phyloP scores from a whole-genome alignment of 2,113 vertebrate genomes.

The Rynchops niger region DNA sequence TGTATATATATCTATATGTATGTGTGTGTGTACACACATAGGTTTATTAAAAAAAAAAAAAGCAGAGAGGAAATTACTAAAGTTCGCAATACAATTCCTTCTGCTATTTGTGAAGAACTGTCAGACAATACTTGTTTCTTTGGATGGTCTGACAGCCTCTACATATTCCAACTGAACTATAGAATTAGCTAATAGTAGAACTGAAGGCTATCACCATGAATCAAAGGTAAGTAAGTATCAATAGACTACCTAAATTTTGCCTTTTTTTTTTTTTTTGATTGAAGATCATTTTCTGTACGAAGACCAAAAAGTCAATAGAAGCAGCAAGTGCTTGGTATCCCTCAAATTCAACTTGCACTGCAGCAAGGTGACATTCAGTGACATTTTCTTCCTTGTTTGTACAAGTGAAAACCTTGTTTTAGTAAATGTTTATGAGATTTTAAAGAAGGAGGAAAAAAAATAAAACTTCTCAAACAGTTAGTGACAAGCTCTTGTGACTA shows the following conservation, averaged over 20 bases:
- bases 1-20: too few species aligned
- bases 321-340: neutral
- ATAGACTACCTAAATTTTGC: neutral
- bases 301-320: neutral
- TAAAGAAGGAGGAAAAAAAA: neutral
- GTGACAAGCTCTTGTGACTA: neutral
- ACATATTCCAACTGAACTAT: neutral
- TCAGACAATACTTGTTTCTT: neutral
- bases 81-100: neutral
- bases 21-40: fast-evolving
- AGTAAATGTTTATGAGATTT: neutral
- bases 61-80: neutral
- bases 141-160: neutral
- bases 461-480: neutral
- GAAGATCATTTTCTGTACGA: neutral
- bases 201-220: neutral
- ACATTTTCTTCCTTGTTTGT: neutral
- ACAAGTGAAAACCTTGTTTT: neutral
- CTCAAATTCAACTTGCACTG: neutral
- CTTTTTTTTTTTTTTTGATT: neutral
- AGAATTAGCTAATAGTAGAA: neutral
- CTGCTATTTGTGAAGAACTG: neutral
- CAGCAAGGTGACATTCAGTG: neutral
- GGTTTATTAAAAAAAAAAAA: neutral
- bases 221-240: neutral